These are phyloP conservation scores for Aspiorhynchus laticeps DNA, from an alignment of 2,113 vertebrate genomes.

Conservation along the genomic window DNA sequence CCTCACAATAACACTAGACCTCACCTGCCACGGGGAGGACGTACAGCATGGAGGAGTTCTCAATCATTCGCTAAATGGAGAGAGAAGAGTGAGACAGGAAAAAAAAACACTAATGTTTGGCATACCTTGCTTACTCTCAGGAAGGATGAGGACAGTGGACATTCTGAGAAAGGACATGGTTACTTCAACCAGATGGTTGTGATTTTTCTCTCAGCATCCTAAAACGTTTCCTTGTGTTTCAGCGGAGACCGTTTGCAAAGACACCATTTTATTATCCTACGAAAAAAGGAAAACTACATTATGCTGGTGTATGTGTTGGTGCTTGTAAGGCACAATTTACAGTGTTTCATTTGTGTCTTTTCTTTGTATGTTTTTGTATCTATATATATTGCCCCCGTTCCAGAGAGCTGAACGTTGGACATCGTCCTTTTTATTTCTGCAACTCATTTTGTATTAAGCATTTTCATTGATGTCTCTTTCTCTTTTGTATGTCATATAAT, in stretches of 20 bases:
- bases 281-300: slow-evolving; percentile 73
- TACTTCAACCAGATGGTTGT: slow-evolving; percentile 69
- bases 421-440: slow-evolving; percentile 76
- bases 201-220: slow-evolving; percentile 57
- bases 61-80: slow-evolving; percentile 56
- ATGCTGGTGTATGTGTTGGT: slow-evolving; percentile 78
- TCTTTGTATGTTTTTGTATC: slow-evolving; percentile 84
- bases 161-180: slow-evolving; percentile 71
- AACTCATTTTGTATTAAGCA: slow-evolving; percentile 74
- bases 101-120: slow-evolving; percentile 61
- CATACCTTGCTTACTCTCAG: slow-evolving; percentile 78
- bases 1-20: slow-evolving; percentile 58
- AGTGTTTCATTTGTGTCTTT: slow-evolving; percentile 87
- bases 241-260: slow-evolving; percentile 52
- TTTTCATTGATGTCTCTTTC: slow-evolving; percentile 75
- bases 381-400: slow-evolving; percentile 80
- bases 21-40: slow-evolving; percentile 52
- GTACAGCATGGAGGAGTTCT: slow-evolving; percentile 52
- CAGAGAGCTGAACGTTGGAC: slow-evolving; percentile 79
- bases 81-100: slow-evolving; percentile 49
- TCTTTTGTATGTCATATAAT: slow-evolving; percentile 72
- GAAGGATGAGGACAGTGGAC: slow-evolving; percentile 71
- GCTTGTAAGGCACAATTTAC: slow-evolving; percentile 79
- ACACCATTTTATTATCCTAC: slow-evolving; percentile 66
- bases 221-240: slow-evolving; percentile 63